phyloP scores from a whole-genome alignment of 2,888 invertebrate species.

The Mellilla xanthometata region DNA sequence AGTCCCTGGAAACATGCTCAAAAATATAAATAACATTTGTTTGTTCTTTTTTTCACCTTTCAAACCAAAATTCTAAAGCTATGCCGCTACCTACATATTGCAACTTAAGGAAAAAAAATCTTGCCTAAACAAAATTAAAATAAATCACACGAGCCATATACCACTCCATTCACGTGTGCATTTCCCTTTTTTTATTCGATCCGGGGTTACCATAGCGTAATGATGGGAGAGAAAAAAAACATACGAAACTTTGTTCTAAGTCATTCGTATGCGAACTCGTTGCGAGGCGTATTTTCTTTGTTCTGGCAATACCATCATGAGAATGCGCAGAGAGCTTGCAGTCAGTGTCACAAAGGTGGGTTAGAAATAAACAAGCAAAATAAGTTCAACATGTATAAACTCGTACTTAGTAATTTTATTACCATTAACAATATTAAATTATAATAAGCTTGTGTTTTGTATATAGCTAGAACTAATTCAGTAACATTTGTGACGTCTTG shows the following conservation, averaged over 20 bases:
- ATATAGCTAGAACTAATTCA: too few relatives aligned
- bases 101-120: not conserved
- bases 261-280: constrained; percentile 35
- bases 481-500: too few relatives aligned
- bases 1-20: too few relatives aligned
- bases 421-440: too few relatives aligned
- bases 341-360: not conserved
- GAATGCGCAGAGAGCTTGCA: not conserved
- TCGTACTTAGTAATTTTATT: too few relatives aligned
- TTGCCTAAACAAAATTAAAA: constrained; percentile 4
- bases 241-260: constrained; percentile 26
- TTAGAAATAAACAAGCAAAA: too few relatives aligned
- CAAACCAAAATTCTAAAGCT: too few relatives aligned
- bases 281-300: constrained; percentile 23
- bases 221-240: constrained; percentile 24
- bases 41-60: too few relatives aligned
- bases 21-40: too few relatives aligned
- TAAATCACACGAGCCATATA: constrained; percentile 23
- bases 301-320: constrained; percentile 11
- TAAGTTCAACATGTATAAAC: too few relatives aligned
- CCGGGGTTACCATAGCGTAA: constrained; percentile 16
- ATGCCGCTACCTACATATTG: too few relatives aligned
- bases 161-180: constrained; percentile 21
- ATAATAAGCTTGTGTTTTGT: too few relatives aligned
- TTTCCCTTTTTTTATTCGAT: constrained; percentile 25